phyloP scores from a whole-genome alignment of 2,888 invertebrate genomes.

The Shargacucullia verbasci region DNA sequence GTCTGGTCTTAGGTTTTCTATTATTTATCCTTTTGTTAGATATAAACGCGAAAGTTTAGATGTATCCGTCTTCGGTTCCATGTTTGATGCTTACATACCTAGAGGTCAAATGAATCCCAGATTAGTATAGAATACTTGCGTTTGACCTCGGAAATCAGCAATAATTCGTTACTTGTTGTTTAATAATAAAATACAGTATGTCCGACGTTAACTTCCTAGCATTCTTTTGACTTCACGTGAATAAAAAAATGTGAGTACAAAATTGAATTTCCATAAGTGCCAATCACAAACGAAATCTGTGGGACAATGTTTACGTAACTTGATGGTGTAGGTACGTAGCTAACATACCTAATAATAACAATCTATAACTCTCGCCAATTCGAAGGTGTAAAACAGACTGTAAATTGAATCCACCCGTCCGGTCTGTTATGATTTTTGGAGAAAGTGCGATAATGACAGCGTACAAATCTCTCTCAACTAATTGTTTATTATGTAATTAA shows the following conservation, averaged over 20 bases:
- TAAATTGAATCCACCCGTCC: constrained; percentile 40
- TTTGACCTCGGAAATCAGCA: too few species aligned
- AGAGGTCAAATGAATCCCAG: too few species aligned
- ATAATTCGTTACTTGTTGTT: too few species aligned
- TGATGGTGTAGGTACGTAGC: constrained; percentile 17
- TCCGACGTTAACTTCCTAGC: too few species aligned
- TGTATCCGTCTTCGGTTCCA: background rate
- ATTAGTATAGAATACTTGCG: too few species aligned
- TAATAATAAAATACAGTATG: too few species aligned
- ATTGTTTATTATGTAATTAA: constrained; percentile 54
- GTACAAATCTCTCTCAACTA: constrained; percentile 51
- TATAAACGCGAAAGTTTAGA: constrained; percentile 6
- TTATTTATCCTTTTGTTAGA: constrained; percentile 22
- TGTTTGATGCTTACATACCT: too few species aligned
- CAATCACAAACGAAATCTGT: constrained; percentile 44
- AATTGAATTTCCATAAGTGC: constrained; percentile 45
- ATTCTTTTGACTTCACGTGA: background rate
- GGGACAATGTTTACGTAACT: constrained; percentile 41
- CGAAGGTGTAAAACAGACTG: constrained; percentile 52
- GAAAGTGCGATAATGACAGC: constrained; percentile 55
- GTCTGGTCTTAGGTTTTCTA: constrained; percentile 13
- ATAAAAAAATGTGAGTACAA: constrained; percentile 22
- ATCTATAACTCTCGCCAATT: constrained; percentile 51
- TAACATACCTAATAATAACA: constrained; percentile 47
- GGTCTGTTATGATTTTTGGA: constrained; percentile 57